phyloP scores from a whole-genome alignment of 2,888 invertebrate genomes.

The Cosmia trapezina region DNA sequence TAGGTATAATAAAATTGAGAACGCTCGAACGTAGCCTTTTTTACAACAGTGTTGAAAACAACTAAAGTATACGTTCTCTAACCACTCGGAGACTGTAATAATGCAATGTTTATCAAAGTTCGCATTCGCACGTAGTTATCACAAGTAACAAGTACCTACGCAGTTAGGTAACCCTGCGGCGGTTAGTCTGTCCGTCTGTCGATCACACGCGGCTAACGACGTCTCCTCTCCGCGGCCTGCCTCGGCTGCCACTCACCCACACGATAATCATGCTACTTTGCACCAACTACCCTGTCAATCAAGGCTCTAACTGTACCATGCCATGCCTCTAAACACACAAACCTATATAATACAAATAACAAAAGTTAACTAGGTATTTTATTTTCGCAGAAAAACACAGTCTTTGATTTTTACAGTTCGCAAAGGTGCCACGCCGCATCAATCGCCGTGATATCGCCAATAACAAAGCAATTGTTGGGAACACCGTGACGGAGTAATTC shows the following conservation, averaged over 20 bases:
- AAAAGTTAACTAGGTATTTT: constrained; percentile 26
- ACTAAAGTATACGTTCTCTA: constrained; percentile 43
- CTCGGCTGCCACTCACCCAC: constrained; percentile 68
- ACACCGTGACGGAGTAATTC: constrained; percentile 88
- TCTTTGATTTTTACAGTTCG: constrained; percentile 61
- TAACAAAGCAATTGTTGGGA: constrained; percentile 88
- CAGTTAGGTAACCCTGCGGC: constrained; percentile 60
- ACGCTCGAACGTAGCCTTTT: constrained; percentile 10
- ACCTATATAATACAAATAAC: constrained; percentile 47
- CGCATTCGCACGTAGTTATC: constrained; percentile 59
- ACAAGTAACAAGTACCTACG: constrained; percentile 52
- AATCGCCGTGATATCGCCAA: constrained; percentile 76
- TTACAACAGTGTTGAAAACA: constrained; percentile 37
- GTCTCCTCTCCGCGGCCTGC: constrained; percentile 77
- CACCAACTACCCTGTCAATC: constrained; percentile 77
- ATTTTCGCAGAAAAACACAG: constrained; percentile 29
- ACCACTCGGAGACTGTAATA: constrained; percentile 31
- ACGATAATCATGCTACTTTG: constrained; percentile 76
- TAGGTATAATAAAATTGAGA: not conserved
- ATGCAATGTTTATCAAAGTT: constrained; percentile 51
- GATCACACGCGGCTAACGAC: constrained; percentile 76
- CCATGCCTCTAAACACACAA: constrained; percentile 56
- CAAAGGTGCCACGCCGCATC: constrained; percentile 74
- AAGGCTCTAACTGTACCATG: constrained; percentile 67
- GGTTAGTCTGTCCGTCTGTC: constrained; percentile 81